Evolutionary conservation across 2,113 vertebrate species (phyloP), one percentile per base, ranked within the genome.

Genomic region (Chitala chitala): DNA sequence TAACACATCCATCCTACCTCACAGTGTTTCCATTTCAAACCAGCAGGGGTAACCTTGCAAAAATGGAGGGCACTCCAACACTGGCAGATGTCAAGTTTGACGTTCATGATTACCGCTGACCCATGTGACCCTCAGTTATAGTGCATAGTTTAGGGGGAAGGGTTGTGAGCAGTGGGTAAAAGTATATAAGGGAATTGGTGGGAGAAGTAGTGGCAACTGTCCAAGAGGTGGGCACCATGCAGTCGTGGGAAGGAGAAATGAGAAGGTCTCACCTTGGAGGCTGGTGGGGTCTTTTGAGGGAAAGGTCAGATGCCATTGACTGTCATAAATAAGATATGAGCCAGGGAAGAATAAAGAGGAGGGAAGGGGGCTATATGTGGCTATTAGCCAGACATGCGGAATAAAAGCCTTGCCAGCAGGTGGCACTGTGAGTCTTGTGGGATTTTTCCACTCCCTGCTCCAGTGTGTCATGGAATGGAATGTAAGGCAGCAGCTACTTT

Each of bases 311-410:
- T 0, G 48, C 69, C 76, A 78, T 78, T 13, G 53, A 83, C 76
- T 61, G 44, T 9, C 72, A 73, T 83, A 42, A 85, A 82, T 82
- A 76, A 80, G 10, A 75, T 72, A 85, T 82, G 77, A 82, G 73
- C 24, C 55, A 59, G 63, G 77, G n/a, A 73, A 71, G 56, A 73
- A 70, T 42, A 12, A 12, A 56, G 82, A 78, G 78, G 71, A 0
- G 54, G 40, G 71, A 50, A n/a, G 72, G 53, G 56, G 74, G 76
- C 75, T 73, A 77, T 2, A 13, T 24, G 68, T 24, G 69, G 38
- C 31, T 5, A 13, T 29, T 29, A 33, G 15, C 58, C 59, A 63
- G 33, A 20, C 38, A 33, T 29, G 5, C 38, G 31, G 2, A 20
- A 15, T 13, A 29, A n/a, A 38, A 63, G 2, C 31, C 29, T 63